Base-by-base conservation (phyloP, 2,888 invertebrate genomes). In the Drosophila affinis region DNA sequence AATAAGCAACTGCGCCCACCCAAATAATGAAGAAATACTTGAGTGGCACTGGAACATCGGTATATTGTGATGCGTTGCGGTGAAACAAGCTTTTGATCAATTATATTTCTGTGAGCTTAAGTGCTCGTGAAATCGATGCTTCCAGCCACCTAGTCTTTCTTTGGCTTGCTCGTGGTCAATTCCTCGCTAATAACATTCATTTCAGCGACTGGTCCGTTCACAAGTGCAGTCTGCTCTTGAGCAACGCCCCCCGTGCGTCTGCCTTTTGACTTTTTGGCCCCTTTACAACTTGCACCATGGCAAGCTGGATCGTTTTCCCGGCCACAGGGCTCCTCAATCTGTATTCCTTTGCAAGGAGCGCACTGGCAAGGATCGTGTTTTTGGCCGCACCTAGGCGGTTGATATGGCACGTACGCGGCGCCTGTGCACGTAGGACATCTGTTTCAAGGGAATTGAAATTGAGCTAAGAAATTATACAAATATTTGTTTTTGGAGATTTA, bases 371-470 rank as follows among this genome's bases (percentile, higher is more conserved):
- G 12, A 39, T 39, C 39, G 39, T 39, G 39, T 5, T 39, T 14
- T 6, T 14, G 39, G 14, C 39, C 39, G 14, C 39, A 39, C 6
- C 1, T 14, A 39, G 39, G 39, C 39, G 39, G 39, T 14, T 6
- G 6, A 7, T 14, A 46, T 12, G 52, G 44, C 12, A 52, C 44
- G 27, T 67, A 54, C 7, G 72, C 18, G 34, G 57, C 72, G 24
- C 75, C 78, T 34, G 62, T 78, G 61, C 75, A 70, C 9, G 56
- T 45, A 9, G 76, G 62, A 62, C 72, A 76, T 56, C 79, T 79
- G 70, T 51, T 21, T 10, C 10, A 44, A 32, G 39, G 9, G 59
- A 29, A 9, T 29, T 7, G 14, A 21, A 21, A 21, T 21, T 21
- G 21, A 21, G 21, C 54, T 62, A 47, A 52, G 55, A 39, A 9